These are phyloP conservation scores for Sinelater perroti DNA, from an alignment of 2,888 invertebrate genomes.

Conservation along the genomic window DNA sequence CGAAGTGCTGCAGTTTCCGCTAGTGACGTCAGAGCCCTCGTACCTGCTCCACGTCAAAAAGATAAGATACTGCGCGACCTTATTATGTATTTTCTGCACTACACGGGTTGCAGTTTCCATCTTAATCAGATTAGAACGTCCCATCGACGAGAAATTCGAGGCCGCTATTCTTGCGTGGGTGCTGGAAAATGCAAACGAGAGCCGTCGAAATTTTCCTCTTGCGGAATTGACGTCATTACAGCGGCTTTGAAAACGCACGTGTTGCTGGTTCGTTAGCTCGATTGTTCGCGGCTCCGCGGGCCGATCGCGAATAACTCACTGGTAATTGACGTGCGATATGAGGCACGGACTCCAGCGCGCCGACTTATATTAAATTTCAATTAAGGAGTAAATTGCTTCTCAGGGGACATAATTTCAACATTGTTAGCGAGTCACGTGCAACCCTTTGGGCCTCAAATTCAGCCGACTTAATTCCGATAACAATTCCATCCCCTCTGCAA, in stretches of 20 bases:
- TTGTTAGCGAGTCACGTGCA: slow-evolving; percentile 25
- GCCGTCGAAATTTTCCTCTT: slow-evolving; percentile 3
- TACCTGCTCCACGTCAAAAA: slow-evolving; percentile 20
- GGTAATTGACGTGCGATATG: slow-evolving; percentile 26
- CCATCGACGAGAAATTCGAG: background rate
- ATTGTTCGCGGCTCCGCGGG: slow-evolving; percentile 11
- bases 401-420: slow-evolving; percentile 26
- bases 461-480: slow-evolving; percentile 9
- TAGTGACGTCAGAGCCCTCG: slow-evolving; percentile 13
- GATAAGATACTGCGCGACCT: slow-evolving; percentile 23
- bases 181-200: background rate
- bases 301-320: slow-evolving; percentile 24
- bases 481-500: too few relatives aligned
- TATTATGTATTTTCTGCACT: slow-evolving; percentile 26
- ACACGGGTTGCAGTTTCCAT: slow-evolving; percentile 21
- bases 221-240: slow-evolving; percentile 14
- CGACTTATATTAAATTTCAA: slow-evolving; percentile 30
- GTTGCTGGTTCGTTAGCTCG: slow-evolving; percentile 17
- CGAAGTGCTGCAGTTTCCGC: slow-evolving; percentile 23
- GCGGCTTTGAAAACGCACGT: background rate
- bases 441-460: slow-evolving; percentile 13
- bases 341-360: background rate
- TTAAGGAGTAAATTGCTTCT: slow-evolving; percentile 29
- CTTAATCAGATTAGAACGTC: slow-evolving; percentile 19
- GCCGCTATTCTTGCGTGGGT: background rate